Evolutionary conservation across 2,113 vertebrate species (phyloP).

Genomic region (Muntiacus reevesi): DNA sequence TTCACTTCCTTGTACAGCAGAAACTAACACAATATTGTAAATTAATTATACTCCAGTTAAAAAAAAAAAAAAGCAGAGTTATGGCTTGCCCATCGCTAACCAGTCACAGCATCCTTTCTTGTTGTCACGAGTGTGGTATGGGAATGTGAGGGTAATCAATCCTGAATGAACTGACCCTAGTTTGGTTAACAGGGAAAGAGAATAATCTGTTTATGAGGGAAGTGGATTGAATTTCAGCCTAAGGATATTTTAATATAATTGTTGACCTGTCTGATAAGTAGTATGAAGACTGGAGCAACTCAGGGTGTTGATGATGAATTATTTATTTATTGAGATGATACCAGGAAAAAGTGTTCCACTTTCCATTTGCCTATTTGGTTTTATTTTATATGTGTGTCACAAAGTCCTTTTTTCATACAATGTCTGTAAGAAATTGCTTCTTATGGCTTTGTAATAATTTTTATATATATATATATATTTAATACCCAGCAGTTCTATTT

Average conservation of each 20-base stretch:
- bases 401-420: constrained; percentile 51
- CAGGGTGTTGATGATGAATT: neutral
- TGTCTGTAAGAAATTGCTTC: constrained; percentile 57
- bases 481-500: constrained; percentile 49
- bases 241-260: neutral
- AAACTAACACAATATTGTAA: neutral
- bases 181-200: neutral
- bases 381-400: constrained; percentile 59
- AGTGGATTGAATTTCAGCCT: neutral
- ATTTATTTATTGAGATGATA: neutral
- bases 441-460: constrained; percentile 54
- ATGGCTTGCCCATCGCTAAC: neutral
- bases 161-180: neutral
- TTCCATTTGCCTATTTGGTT: constrained; percentile 24
- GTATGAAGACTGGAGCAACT: neutral
- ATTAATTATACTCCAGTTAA: neutral
- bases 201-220: neutral
- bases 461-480: constrained; percentile 50
- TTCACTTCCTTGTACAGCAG: neutral
- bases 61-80: neutral
- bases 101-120: neutral
- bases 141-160: neutral
- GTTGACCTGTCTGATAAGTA: neutral
- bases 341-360: neutral
- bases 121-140: neutral